phyloP scores from a whole-genome alignment of 2,888 invertebrate species.

The Drosophila engyochracea region DNA sequence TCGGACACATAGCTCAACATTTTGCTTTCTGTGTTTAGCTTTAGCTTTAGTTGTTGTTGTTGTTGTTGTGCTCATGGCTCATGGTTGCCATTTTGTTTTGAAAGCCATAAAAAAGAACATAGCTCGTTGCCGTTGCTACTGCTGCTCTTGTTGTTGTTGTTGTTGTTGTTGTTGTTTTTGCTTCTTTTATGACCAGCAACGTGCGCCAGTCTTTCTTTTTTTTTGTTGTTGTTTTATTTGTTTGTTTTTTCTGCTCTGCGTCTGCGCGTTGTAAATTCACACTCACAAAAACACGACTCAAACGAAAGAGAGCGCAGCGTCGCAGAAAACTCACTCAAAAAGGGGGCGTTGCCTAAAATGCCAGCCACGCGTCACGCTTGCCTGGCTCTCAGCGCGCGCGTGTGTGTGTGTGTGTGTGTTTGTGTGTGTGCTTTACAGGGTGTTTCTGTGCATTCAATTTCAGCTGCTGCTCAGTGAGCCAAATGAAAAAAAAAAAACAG shows the following conservation, averaged over 20 bases:
- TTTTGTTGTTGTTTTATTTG: slow-evolving; percentile 36
- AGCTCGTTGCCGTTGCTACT: slow-evolving; percentile 53
- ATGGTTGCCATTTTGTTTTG: slow-evolving; percentile 81
- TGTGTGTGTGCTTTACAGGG: slow-evolving; percentile 57
- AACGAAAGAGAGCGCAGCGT: slow-evolving; percentile 16
- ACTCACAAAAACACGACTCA: slow-evolving; percentile 47
- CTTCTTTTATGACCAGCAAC: slow-evolving; percentile 59
- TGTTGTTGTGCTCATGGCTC: slow-evolving; percentile 41
- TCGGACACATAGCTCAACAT: slow-evolving; percentile 66
- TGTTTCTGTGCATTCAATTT: slow-evolving; percentile 57
- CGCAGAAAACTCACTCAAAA: slow-evolving; percentile 47
- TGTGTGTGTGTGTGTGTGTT: not conserved
- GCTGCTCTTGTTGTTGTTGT: slow-evolving; percentile 34
- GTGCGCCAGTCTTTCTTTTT: slow-evolving; percentile 54
- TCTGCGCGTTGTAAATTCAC: slow-evolving; percentile 54
- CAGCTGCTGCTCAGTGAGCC: slow-evolving; percentile 44
- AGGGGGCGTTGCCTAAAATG: slow-evolving; percentile 55
- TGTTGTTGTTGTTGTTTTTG: slow-evolving; percentile 29
- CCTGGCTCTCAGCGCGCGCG: slow-evolving; percentile 27
- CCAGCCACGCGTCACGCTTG: slow-evolving; percentile 43
- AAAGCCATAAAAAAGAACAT: slow-evolving; percentile 62
- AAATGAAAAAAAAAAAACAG: slow-evolving; percentile 54
- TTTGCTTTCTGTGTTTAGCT: slow-evolving; percentile 43
- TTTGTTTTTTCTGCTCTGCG: slow-evolving; percentile 61
- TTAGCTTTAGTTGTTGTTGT: slow-evolving; percentile 13